phyloP scores from a whole-genome alignment of 2,888 invertebrate genomes.

The Nephrotoma flavescens region DNA sequence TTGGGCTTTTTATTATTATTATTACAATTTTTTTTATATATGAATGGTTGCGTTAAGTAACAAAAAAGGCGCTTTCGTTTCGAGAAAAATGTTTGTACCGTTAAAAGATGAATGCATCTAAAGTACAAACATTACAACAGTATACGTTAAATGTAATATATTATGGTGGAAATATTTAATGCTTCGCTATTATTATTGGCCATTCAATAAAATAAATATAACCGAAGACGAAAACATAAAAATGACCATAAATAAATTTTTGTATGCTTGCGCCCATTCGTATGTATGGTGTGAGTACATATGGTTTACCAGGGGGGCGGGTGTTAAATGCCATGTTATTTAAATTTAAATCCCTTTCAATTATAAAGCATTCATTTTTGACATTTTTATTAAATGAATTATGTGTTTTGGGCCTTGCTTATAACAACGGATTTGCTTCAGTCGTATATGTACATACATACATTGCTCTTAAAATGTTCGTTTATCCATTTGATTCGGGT shows the following conservation, averaged over 20 bases:
- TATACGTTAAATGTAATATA: not conserved
- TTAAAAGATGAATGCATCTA: not conserved
- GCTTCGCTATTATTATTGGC: not conserved
- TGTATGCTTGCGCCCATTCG: not conserved
- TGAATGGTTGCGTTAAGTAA: not conserved
- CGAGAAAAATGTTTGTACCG: not conserved
- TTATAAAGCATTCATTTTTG: not conserved
- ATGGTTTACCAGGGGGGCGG: not conserved
- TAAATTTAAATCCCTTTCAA: too few species aligned
- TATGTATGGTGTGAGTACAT: not conserved
- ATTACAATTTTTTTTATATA: not conserved
- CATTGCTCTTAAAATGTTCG: too few species aligned
- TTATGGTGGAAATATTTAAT: not conserved
- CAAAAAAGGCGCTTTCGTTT: not conserved
- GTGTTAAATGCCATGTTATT: too few species aligned
- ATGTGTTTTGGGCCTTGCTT: not conserved
- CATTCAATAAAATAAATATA: not conserved
- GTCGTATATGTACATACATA: too few species aligned
- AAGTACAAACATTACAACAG: not conserved
- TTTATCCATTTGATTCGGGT: too few species aligned
- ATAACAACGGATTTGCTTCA: too few species aligned
- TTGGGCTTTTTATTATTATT: not conserved
- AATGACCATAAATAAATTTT: not conserved
- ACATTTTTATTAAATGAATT: not conserved
- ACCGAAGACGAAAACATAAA: not conserved